Base-by-base conservation (phyloP, 2,113 vertebrate species). In the Malaclemys terrapin region DNA sequence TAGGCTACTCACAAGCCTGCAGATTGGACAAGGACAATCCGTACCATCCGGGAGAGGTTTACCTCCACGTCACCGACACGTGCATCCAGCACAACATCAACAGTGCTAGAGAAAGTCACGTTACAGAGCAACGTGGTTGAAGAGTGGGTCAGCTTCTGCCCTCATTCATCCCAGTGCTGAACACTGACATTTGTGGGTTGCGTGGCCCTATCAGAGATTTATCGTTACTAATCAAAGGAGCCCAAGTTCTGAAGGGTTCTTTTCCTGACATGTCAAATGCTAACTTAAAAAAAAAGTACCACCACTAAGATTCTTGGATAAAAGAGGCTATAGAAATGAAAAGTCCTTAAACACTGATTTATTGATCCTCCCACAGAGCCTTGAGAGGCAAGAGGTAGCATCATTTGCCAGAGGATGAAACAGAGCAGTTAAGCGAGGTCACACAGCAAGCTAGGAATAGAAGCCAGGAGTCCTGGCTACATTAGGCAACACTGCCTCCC, bases 151-250 rank as follows among this genome's bases (percentile, higher is more conserved):
- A 84, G 82, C 82, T 52, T n/a, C 87, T 78, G 49, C 84, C 83
- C 72, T 65, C 38, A 8, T 2, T 27, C 0, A 0, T 85, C 47
- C 54, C 6, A 4, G 1, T 2, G 56, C 80, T 38, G 84, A 31
- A 22, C 0, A 0, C 2, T 8, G 0, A 11, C 90, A 76, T 45
- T 82, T 25, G 9, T 1, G 0, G 0, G 86, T 27, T 22, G 27
- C 57, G 50, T 24, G 17, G 25, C 47, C 45, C 52, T 35, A 42
- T 49, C 52, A 0, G 0, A 57, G 3, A 54, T 42, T 52, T 0
- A 3, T 78, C 82, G 9, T 5, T 9, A 35, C 6, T 16, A 20
- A 31, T 78, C 12, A 25, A 35, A 59, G 25, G 9, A 19, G 35
- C 10, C 65, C 16, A 49, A 53, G 62, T 79, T 62, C 45, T 42